Evolutionary conservation across 1,140 invertebrate species (phyloP).

Genomic region (Leptopilina clavipes): DNA sequence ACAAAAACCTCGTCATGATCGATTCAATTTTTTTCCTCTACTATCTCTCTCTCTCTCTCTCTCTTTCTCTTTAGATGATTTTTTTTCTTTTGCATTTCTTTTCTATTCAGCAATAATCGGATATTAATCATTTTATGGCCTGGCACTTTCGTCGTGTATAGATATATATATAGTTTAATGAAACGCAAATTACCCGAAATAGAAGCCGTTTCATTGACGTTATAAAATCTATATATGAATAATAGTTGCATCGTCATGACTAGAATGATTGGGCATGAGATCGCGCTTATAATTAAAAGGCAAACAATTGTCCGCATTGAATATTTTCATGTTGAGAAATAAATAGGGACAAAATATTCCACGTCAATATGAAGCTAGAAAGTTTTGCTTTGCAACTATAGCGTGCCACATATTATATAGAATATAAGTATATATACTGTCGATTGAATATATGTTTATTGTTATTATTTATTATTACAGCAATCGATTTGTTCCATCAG

Average conservation of each 20-base stretch:
- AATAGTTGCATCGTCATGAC: conserved; percentile 47
- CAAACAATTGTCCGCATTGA: conserved; percentile 50
- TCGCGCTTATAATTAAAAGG: conserved; percentile 56
- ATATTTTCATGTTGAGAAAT: background rate
- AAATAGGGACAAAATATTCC: conserved; percentile 31
- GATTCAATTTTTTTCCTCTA: conserved; percentile 3
- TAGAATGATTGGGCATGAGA: conserved; percentile 47
- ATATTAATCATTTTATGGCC: conserved; percentile 46
- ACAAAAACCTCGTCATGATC: conserved; percentile 5
- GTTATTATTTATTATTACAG: conserved; percentile 58
- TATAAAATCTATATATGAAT: background rate
- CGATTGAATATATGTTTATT: conserved; percentile 50
- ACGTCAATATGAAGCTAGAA: conserved; percentile 39
- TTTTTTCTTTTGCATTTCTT: conserved; percentile 23
- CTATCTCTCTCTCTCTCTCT: conserved; percentile 17
- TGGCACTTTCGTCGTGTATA: no score
- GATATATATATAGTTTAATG: background rate
- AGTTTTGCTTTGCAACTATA: conserved; percentile 32
- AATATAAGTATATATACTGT: conserved; percentile 28
- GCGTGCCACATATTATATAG: conserved; percentile 21
- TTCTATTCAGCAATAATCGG: conserved; percentile 36
- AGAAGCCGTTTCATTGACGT: conserved; percentile 30
- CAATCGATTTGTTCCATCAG: conserved; percentile 54
- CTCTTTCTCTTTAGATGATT: background rate
- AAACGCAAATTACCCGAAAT: conserved; percentile 41